These are phyloP conservation scores for Ectemnius continuus DNA, from an alignment of 2,888 invertebrate species.

Conservation along the genomic window DNA sequence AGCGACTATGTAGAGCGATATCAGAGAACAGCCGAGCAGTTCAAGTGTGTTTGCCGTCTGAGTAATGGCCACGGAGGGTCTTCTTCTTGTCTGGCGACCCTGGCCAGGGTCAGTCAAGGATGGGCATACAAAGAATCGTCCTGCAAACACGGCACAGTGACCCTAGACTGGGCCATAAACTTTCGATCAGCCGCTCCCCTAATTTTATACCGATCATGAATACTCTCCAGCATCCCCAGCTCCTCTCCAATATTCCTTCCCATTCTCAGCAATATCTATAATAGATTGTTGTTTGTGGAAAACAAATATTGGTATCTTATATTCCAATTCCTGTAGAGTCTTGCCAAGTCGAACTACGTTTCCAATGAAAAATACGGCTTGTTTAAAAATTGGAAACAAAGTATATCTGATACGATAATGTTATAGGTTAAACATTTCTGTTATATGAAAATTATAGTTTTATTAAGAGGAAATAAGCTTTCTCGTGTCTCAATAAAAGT, in stretches of 20 bases:
- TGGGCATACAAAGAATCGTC: constrained; percentile 73
- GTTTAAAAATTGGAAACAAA: no score
- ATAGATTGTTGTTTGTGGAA: no score
- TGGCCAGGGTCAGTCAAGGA: constrained; percentile 67
- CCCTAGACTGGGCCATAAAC: constrained; percentile 40
- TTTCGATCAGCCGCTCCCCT: constrained; percentile 35
- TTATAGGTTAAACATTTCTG: no score
- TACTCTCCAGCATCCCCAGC: background rate
- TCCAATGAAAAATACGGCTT: no score
- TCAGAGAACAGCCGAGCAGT: constrained; percentile 73
- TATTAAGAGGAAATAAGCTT: no score
- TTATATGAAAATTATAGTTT: no score
- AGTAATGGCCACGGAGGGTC: constrained; percentile 76
- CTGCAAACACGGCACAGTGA: constrained; percentile 74
- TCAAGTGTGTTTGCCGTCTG: constrained; percentile 77
- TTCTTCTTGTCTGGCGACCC: constrained; percentile 46
- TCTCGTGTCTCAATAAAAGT: no score
- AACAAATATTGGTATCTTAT: no score
- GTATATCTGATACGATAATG: no score
- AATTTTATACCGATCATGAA: constrained; percentile 36
- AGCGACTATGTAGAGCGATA: constrained; percentile 30
- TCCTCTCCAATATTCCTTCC: background rate
- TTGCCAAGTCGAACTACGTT: no score
- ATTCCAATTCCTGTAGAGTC: no score
- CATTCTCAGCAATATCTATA: no score